Percentiles rank a stretch among this genome's conserved stretches.
Evolutionary conservation across 2,113 vertebrate species (phyloP).

Genomic region (Morone saxatilis): DNA sequence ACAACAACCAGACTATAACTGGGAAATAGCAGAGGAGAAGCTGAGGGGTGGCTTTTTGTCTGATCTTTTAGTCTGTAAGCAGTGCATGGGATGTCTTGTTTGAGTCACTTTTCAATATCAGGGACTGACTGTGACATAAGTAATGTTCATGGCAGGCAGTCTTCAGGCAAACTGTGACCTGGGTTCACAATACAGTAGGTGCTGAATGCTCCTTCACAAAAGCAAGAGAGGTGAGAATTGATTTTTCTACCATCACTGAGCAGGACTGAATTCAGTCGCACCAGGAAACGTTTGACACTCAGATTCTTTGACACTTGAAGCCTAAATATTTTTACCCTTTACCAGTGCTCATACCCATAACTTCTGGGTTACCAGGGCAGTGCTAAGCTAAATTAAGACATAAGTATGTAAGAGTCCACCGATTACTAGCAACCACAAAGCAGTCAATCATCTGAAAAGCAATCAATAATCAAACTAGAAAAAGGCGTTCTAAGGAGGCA

Average conservation of each 20-base stretch:
- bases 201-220: neutral
- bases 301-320: neutral
- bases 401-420: neutral
- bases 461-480: neutral
- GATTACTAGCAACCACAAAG: neutral
- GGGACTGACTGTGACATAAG: neutral
- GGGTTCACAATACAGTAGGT: neutral
- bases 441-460: neutral
- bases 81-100: conserved; percentile 7
- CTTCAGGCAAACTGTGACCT: conserved; percentile 4
- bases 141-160: neutral
- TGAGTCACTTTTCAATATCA: conserved; percentile 23
- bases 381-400: neutral
- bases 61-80: conserved; percentile 2
- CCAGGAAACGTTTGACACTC: neutral
- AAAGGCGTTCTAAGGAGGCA: neutral
- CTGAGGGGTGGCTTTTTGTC: neutral
- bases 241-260: neutral
- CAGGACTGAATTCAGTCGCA: neutral
- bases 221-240: neutral
- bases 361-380: neutral
- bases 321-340: neutral
- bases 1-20: conserved; percentile 16
- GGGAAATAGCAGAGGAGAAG: conserved; percentile 20
- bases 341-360: neutral